phyloP scores from a whole-genome alignment of 2,113 vertebrate species.

The Arvicanthis niloticus region DNA sequence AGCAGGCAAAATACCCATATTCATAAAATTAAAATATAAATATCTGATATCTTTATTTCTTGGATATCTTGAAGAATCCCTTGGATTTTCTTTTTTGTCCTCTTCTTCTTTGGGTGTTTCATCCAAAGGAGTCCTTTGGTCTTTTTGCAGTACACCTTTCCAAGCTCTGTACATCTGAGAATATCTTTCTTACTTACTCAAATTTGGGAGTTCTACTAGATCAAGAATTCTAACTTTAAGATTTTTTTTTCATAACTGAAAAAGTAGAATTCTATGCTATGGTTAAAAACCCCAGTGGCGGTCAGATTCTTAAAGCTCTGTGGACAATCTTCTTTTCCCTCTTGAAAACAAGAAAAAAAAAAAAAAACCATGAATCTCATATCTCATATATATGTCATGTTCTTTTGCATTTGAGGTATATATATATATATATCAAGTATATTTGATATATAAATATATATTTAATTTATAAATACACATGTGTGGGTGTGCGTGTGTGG shows the following conservation, averaged over 20 bases:
- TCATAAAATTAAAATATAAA: neutral
- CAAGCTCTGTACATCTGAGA: constrained; percentile 40
- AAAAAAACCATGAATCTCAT: neutral
- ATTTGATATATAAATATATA: neutral
- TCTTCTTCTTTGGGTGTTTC: neutral
- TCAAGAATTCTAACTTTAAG: constrained; percentile 3
- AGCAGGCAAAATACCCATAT: neutral
- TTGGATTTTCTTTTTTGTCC: neutral
- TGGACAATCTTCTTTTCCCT: neutral
- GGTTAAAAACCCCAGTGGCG: neutral
- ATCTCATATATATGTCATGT: neutral
- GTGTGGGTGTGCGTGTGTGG: neutral
- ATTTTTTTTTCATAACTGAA: neutral
- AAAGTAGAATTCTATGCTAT: neutral
- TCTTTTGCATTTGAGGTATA: neutral
- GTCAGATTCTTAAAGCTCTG: neutral
- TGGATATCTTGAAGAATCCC: neutral
- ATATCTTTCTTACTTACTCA: constrained; percentile 28
- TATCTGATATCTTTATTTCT: neutral
- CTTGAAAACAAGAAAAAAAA: neutral
- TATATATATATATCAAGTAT: neutral
- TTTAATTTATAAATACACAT: neutral
- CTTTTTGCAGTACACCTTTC: neutral
- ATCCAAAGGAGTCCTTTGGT: neutral
- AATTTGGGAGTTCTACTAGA: neutral